Percentiles rank a stretch among this genome's conserved stretches.
phyloP scores from a whole-genome alignment of 64 coral and sea anemone species.

The Stichodactyla mertensii region DNA sequence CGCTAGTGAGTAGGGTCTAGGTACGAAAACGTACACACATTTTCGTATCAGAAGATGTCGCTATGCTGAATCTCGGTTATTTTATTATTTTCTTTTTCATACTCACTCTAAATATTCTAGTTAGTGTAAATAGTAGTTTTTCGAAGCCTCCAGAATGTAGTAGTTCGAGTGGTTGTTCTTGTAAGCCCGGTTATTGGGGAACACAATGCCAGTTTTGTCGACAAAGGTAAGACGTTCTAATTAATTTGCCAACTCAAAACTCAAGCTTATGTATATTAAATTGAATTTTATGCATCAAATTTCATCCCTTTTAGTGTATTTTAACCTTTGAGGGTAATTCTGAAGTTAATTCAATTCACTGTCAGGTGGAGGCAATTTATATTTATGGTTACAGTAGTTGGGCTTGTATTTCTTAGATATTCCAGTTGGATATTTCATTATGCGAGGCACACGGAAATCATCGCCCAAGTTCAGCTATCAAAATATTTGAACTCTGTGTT shows the following conservation, averaged over 20 bases:
- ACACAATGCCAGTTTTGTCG: conserved; percentile 59
- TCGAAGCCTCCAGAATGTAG: conserved; percentile 6
- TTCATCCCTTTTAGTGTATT: not conserved
- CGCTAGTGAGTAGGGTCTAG: too few species aligned
- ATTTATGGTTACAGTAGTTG: not conserved
- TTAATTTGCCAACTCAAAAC: not conserved
- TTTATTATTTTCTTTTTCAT: not conserved
- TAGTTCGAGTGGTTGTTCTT: conserved; percentile 21
- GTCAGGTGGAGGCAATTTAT: not conserved
- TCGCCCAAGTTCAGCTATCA: not conserved
- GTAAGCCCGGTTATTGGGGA: conserved; percentile 73
- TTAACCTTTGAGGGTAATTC: not conserved
- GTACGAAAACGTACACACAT: too few species aligned
- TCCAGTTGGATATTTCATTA: not conserved
- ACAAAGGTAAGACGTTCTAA: conserved; percentile 49
- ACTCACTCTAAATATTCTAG: conserved; percentile 4
- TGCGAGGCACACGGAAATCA: not conserved
- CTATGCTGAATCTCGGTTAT: not conserved
- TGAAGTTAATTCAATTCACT: not conserved
- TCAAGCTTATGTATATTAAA: not conserved
- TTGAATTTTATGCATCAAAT: not conserved
- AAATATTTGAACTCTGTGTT: not conserved
- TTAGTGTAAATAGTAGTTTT: conserved; percentile 12
- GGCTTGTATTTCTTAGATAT: not conserved
- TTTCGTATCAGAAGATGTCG: not conserved